Evolutionary conservation across 2,797 vertebrate species (phyloP).

Genomic region (Avahi laniger): DNA sequence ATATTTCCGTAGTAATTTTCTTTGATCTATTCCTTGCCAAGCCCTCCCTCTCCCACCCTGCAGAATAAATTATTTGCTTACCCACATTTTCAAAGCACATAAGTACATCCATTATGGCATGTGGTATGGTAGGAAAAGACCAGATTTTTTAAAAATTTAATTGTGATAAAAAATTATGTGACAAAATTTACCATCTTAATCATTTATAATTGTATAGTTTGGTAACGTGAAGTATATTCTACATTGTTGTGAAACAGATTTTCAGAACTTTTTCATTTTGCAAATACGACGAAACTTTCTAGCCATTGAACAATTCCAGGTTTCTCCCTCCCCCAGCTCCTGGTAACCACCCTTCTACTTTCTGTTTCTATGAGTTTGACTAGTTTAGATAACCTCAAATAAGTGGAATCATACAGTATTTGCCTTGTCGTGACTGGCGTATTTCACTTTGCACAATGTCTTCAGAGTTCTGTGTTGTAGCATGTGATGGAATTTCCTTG

Average conservation of each 20-base stretch:
- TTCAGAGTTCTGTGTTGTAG: not conserved
- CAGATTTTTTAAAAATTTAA: not conserved
- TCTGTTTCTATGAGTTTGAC: conserved; percentile 47
- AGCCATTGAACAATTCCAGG: not conserved
- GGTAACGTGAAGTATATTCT: not conserved
- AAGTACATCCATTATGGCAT: not conserved
- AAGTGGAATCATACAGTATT: not conserved
- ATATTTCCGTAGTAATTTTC: not conserved
- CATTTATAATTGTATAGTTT: not conserved
- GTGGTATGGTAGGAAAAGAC: not conserved
- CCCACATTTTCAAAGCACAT: not conserved
- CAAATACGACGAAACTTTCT: not conserved
- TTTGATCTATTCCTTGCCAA: not conserved
- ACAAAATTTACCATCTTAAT: not conserved
- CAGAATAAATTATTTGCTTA: conserved; percentile 52
- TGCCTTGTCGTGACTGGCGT: not conserved
- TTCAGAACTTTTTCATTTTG: conserved; percentile 23
- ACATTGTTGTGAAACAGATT: not conserved
- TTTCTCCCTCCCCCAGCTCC: not conserved
- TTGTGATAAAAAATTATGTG: not conserved
- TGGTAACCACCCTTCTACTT: not conserved
- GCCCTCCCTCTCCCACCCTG: not conserved
- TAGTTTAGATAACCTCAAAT: conserved; percentile 1
- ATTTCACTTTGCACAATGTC: conserved; percentile 2
- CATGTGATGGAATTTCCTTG: conserved; percentile 35